Evolutionary conservation across 2,797 vertebrate species (phyloP).

Genomic region (Adelosebastes latens): DNA sequence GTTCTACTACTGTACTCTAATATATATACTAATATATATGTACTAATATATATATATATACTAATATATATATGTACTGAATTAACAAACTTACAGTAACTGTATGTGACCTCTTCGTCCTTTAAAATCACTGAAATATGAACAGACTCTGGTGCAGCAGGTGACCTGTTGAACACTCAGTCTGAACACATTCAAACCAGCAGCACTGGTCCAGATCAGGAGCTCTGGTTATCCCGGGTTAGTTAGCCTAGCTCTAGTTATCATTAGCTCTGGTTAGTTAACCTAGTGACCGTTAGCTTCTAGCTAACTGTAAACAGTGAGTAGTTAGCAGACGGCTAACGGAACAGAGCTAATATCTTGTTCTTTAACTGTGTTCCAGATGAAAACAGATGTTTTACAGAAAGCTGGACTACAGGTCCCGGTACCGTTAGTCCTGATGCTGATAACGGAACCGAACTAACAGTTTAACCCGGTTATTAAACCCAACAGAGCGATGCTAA

Average conservation of each 20-base stretch:
- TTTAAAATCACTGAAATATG: neutral
- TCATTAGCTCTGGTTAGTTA: neutral
- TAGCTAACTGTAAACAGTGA: neutral
- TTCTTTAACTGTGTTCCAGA: neutral
- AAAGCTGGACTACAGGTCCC: neutral
- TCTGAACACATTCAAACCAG: neutral
- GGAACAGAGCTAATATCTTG: neutral
- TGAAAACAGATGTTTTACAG: neutral
- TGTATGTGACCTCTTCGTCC: neutral
- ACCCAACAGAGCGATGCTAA: slow-evolving; percentile 23
- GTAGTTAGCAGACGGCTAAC: neutral
- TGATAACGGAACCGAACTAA: neutral
- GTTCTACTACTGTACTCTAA: no score
- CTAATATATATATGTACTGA: no score
- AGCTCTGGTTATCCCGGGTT: no score
- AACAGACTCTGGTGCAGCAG: neutral
- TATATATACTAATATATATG: no score
- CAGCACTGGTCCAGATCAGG: neutral
- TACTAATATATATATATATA: no score
- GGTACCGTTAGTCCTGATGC: neutral
- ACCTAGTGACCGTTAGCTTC: neutral
- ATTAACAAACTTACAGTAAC: neutral
- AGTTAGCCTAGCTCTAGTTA: no score
- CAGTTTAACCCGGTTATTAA: neutral
- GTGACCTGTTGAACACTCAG: neutral